A percentile compares a stretch with the other conserved stretches of the same genome.
Evolutionary conservation across 2,113 vertebrate species (phyloP).

Genomic region (Sterrhoptilus dennistouni): DNA sequence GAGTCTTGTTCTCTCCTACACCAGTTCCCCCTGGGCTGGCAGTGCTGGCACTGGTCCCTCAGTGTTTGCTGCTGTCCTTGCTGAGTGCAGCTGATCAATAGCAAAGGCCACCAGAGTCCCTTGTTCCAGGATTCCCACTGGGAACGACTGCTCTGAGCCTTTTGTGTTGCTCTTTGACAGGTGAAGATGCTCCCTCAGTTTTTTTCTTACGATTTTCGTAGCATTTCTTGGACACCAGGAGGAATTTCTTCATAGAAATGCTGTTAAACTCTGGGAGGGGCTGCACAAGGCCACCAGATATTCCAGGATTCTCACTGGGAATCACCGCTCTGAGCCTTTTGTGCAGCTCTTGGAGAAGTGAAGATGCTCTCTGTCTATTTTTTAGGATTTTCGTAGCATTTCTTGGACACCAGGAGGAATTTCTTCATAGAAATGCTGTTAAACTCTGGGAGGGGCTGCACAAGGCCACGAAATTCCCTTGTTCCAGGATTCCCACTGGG

Average conservation of each 20-base stretch:
- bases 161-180: background rate
- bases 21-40: background rate
- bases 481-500: background rate
- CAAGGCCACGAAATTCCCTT: background rate
- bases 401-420: background rate
- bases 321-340: slow-evolving; percentile 13
- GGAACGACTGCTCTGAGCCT: background rate
- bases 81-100: slow-evolving; percentile 1
- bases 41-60: background rate
- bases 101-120: background rate
- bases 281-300: background rate
- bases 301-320: background rate
- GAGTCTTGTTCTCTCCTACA: background rate
- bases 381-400: background rate
- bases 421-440: background rate
- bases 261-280: no score
- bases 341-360: background rate
- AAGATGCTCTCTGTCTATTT: background rate
- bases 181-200: background rate
- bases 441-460: background rate
- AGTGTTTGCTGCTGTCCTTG: background rate
- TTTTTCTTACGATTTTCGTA: no score
- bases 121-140: background rate
- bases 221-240: no score
- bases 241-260: no score